Evolutionary conservation across 2,888 invertebrate genomes (phyloP), one percentile per base, ranked within the genome.

Genomic region (Corbicula japonica): DNA sequence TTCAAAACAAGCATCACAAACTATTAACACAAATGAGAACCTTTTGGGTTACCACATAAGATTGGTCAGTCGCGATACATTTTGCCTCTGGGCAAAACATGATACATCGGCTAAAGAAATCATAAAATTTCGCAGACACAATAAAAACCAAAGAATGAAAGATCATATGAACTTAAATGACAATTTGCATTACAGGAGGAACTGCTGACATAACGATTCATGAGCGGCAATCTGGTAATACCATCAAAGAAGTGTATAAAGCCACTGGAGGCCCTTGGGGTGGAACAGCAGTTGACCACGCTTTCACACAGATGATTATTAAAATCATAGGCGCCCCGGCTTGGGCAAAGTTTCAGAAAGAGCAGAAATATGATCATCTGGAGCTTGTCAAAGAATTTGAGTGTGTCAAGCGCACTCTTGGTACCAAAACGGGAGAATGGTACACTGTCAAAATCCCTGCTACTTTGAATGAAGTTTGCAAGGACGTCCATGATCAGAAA

Each of bases 241-340:
- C 10, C 26, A 44, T 61, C 5, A 61, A 44, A 26, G 61, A 61
- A n/a, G 61, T 61, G 1, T 44, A 61, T 30, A 41, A 61, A n/a
- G 61, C 61, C 15, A 61, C 30, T 21, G 61, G 61, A 2, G 61
- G 61, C 4, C 61, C 61, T 4, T 61, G 61, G 61, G 61, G 61
- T 18, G 61, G 61, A 1, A 61, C 61, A n/a, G 61, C 61, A 21
- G 61, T 61, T n/a, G 61, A 61, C 30, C 41, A 61, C 35, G 61
- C 61, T 2, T 61, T 61, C 26, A 44, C 28, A 3, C 61, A 61
- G 18, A 1, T 61, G 1, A 41, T 61, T 2, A 18, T 61, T 8
- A 44, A 30, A 21, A 61, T 61, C 12, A 18, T 44, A 2, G 61
- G 61, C 6, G 46, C 30, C 38, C 61, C 61, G 1, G 46, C 32